Evolutionary conservation across 2,888 invertebrate genomes (phyloP), one percentile per base, ranked within the genome.

Genomic region (Syrista parreyssii): DNA sequence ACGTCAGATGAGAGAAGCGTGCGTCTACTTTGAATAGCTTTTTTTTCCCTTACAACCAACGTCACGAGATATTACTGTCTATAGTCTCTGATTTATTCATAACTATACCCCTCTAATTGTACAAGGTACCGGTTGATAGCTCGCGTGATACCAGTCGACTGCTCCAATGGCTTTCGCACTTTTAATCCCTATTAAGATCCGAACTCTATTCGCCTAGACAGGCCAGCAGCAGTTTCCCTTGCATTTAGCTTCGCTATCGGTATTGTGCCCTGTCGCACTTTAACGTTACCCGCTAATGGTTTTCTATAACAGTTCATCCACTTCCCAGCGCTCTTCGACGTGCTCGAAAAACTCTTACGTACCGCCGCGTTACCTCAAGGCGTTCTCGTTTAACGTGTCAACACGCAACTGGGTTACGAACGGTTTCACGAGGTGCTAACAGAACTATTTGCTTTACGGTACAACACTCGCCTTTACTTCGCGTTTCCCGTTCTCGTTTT

Each of bases 61-160:
- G 6, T 9, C 55, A 6, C 71, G 31, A 31, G 71, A 71, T 71
- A 30, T 30, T 31, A 30, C 12, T 23, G 32, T 68, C 74, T 74
- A 34, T 77, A 35, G 35, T n/a, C n/a, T 72, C 55, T 74, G 77
- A 77, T 77, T 77, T 74, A 77, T 77, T 77, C 74, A 35, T 74
- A 68, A 77, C 55, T n/a, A 68, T n/a, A 36, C 23, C 36, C 68
- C 34, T n/a, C 55, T 77, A 77, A 77, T 77, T 77, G 11, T 33
- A 74, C 77, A 74, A 74, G 68, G 68, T 36, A 77, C 68, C 74
- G 4, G 11, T 71, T 12, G 31, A 31, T 55, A 55, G 71, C 71
- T 71, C 71, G 71, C 71, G 71, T 31, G 71, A 71, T 23, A 23
- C 9, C 55, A 40, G 15, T 40, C 40, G 40, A 40, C 4, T 40